Evolutionary conservation across 2,797 vertebrate species (phyloP).

Genomic region (Trichosurus vulpecula): DNA sequence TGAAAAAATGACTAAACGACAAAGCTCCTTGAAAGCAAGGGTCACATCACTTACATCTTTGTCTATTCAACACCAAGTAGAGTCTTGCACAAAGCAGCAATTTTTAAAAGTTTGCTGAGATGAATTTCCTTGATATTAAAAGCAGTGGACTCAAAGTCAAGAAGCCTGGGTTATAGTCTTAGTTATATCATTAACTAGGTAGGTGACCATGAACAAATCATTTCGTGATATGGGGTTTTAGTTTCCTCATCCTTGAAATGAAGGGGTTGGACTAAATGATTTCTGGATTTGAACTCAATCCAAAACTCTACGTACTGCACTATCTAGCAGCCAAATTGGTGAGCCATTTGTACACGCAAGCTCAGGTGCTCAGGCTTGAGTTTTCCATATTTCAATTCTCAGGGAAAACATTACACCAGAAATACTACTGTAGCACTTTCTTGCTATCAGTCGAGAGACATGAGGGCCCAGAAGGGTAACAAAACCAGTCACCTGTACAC

Average conservation of each 20-base stretch:
- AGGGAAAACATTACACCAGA: accelerated
- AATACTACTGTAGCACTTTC: background rate
- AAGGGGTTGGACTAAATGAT: background rate
- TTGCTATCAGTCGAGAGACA: accelerated
- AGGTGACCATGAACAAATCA: background rate
- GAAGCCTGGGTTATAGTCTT: background rate
- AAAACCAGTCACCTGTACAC: background rate
- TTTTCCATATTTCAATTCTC: no score
- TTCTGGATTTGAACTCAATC: background rate
- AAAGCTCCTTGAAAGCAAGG: background rate
- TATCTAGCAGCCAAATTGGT: background rate
- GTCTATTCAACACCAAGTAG: background rate
- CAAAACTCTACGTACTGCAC: background rate
- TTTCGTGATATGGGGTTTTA: background rate
- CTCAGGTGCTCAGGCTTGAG: background rate
- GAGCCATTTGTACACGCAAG: background rate
- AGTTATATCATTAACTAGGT: background rate
- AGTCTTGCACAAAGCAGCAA: background rate
- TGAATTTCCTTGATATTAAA: background rate
- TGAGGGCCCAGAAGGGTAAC: background rate
- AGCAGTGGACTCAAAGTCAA: background rate
- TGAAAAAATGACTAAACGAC: background rate
- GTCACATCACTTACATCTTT: background rate
- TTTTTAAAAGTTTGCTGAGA: background rate
- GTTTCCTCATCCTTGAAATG: background rate